These are phyloP conservation scores for Myotis brandtii DNA, from an alignment of 2,113 vertebrate genomes.

Conservation along the genomic window DNA sequence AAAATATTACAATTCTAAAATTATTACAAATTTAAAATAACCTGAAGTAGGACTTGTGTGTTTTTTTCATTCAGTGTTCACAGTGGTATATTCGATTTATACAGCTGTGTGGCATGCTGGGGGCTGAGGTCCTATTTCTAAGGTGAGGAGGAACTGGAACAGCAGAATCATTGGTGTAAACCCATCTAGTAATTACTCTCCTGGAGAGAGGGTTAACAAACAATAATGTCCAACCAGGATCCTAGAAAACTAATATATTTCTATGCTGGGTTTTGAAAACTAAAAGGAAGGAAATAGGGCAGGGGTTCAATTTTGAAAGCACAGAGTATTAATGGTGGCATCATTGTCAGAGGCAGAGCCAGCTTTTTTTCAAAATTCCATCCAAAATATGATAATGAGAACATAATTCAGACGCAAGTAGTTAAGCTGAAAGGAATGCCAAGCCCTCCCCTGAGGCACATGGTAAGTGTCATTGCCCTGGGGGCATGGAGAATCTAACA, in stretches of 20 bases:
- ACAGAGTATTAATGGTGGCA: not conserved
- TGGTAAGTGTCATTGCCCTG: not conserved
- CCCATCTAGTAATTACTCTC: not conserved
- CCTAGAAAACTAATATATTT: not conserved
- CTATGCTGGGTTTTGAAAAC: not conserved
- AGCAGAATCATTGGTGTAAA: not conserved
- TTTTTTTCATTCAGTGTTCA: not conserved
- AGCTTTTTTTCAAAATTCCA: not conserved
- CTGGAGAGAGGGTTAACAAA: not conserved
- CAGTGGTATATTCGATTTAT: not conserved
- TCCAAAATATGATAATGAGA: not conserved
- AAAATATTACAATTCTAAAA: conserved; percentile 13
- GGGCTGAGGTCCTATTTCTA: not conserved
- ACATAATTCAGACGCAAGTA: not conserved
- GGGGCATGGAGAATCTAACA: not conserved
- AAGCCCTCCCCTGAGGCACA: not conserved
- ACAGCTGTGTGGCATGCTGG: not conserved
- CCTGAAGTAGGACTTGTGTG: not conserved
- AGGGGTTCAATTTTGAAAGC: not conserved
- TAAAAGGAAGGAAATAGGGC: not conserved
- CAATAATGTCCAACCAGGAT: not conserved
- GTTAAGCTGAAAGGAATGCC: not conserved
- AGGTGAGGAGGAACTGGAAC: not conserved
- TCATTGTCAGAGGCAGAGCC: not conserved
- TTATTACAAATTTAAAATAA: not conserved